These are phyloP conservation scores for Vipera latastei DNA, from an alignment of 2,797 vertebrate genomes.

Conservation along the genomic window DNA sequence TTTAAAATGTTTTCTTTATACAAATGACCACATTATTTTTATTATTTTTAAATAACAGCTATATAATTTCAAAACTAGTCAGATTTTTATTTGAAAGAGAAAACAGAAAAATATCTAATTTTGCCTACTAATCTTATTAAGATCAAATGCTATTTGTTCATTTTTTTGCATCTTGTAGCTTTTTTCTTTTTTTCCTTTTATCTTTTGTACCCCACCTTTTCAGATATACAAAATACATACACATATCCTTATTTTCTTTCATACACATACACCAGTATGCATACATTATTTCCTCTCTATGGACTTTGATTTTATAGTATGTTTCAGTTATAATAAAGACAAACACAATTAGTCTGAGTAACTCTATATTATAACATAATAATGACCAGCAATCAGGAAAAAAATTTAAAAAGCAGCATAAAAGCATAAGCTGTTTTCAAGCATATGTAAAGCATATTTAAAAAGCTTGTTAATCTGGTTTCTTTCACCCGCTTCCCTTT, in stretches of 20 bases:
- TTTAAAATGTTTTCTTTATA: not conserved
- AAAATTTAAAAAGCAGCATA: slow-evolving; percentile 30
- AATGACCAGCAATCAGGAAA: not conserved
- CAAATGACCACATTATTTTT: not conserved
- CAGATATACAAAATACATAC: not conserved
- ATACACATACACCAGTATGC: not conserved
- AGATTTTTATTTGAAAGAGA: not conserved
- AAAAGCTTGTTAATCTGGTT: slow-evolving; percentile 21
- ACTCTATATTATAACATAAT: slow-evolving; percentile 29
- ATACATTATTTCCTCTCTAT: slow-evolving; percentile 8
- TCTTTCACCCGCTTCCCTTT: slow-evolving; percentile 34
- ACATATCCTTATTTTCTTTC: not conserved
- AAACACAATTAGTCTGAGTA: slow-evolving; percentile 40
- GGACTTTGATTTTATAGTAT: slow-evolving; percentile 33
- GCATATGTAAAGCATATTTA: slow-evolving; percentile 36
- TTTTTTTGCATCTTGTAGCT: not conserved
- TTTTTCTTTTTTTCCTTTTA: not conserved
- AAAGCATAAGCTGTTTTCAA: slow-evolving; percentile 6
- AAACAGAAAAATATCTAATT: not conserved
- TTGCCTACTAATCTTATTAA: not conserved
- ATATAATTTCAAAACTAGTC: not conserved
- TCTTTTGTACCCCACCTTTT: not conserved
- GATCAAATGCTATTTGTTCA: not conserved
- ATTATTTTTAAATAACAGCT: not conserved
- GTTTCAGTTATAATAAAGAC: slow-evolving; percentile 37